A percentile compares a stretch with the other conserved stretches of the same genome.
Evolutionary conservation across 2,888 invertebrate genomes (phyloP).

Genomic region (Antheraea assamensis): DNA sequence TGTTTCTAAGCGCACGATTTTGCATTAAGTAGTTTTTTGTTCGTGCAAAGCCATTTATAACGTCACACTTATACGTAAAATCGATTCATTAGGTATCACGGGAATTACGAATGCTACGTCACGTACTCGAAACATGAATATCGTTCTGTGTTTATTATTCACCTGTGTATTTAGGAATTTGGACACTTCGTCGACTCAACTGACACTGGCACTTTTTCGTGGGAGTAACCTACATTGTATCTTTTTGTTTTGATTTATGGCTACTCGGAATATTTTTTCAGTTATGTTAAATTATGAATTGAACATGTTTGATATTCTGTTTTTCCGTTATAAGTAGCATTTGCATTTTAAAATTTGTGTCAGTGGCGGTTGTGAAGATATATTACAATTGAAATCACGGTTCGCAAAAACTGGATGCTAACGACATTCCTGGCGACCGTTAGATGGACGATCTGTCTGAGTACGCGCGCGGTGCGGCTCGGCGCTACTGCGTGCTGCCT

Average conservation of each 20-base stretch:
- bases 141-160: conserved; percentile 54
- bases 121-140: conserved; percentile 46
- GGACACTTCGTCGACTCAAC: conserved; percentile 37
- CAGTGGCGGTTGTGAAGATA: conserved; percentile 52
- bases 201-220: conserved; percentile 39
- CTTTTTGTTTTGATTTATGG: conserved; percentile 21
- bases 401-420: conserved; percentile 65
- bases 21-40: conserved; percentile 77
- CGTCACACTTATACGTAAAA: conserved; percentile 67
- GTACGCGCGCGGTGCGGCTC: conserved; percentile 23
- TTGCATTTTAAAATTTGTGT: conserved; percentile 53
- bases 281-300: conserved; percentile 9
- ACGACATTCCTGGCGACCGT: conserved; percentile 75
- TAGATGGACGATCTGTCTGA: conserved; percentile 63
- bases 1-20: conserved; percentile 78
- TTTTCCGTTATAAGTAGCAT: conserved; percentile 44
- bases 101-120: conserved; percentile 60
- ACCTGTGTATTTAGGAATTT: conserved; percentile 51
- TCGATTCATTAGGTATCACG: conserved; percentile 62
- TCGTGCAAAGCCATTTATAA: conserved; percentile 71
- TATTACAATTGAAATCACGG: conserved; percentile 60
- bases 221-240: conserved; percentile 46
- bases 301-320: neutral
- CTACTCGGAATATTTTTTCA: neutral
- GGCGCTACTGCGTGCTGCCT: conserved; percentile 27